These are phyloP conservation scores for Nothura maculosa DNA, from an alignment of 2,797 vertebrate genomes.

Conservation along the genomic window DNA sequence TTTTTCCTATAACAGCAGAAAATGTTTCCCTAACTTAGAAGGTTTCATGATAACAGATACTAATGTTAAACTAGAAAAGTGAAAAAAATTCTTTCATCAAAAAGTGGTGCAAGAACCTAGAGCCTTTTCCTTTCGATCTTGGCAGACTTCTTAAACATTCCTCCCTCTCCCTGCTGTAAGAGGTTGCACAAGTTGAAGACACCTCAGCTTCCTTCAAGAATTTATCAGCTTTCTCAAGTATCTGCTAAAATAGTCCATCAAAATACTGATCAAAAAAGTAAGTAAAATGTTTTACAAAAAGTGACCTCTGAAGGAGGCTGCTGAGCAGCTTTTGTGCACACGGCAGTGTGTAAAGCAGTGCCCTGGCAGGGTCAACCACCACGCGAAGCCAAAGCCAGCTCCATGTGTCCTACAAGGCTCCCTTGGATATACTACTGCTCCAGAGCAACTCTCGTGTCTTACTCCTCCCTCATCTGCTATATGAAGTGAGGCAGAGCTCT, in stretches of 20 bases:
- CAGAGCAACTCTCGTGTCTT: not conserved
- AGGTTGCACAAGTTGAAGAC: not conserved
- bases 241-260: not conserved
- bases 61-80: not conserved
- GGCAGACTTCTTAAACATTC: not conserved
- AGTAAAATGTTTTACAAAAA: not conserved
- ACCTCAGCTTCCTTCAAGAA: not conserved
- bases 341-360: not conserved
- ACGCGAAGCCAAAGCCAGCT: not conserved
- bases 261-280: not conserved
- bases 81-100: not conserved
- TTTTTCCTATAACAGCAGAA: not conserved
- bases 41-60: not conserved
- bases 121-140: not conserved
- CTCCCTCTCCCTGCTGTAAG: not conserved
- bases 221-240: not conserved
- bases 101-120: not conserved
- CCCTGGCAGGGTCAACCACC: not conserved
- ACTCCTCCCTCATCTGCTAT: not conserved
- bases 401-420: fast-evolving
- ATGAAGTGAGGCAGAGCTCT: not conserved
- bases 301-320: not conserved
- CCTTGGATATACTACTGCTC: not conserved
- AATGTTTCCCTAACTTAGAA: not conserved
- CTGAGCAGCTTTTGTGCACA: not conserved